Evolutionary conservation across 2,797 vertebrate species (phyloP).

Genomic region (Helicolenus hilgendorfi): DNA sequence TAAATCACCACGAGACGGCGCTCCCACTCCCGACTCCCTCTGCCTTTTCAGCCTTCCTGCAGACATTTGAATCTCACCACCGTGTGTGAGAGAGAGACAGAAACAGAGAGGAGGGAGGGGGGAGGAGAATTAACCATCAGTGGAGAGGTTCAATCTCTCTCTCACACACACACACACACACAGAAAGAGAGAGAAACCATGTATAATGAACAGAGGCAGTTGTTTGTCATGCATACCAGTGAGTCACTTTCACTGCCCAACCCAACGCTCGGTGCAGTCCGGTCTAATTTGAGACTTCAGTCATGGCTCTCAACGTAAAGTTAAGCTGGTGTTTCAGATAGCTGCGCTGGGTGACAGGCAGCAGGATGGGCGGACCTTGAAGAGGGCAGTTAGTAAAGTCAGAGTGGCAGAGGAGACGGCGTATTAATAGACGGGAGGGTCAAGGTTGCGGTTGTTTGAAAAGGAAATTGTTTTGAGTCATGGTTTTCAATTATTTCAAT

Average conservation of each 20-base stretch:
- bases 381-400: slow-evolving; percentile 29
- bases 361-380: slow-evolving; percentile 24
- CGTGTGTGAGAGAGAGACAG: neutral
- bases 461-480: slow-evolving; percentile 6
- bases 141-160: slow-evolving; percentile 18
- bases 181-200: neutral
- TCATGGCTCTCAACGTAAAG: slow-evolving; percentile 49
- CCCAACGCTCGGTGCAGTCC: slow-evolving; percentile 38
- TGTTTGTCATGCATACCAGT: slow-evolving; percentile 52
- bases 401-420: slow-evolving; percentile 13
- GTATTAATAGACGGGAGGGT: slow-evolving; percentile 22
- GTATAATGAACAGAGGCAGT: slow-evolving; percentile 40
- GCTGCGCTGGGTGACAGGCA: slow-evolving; percentile 35
- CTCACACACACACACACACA: neutral
- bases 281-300: slow-evolving; percentile 71
- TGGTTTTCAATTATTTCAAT: neutral
- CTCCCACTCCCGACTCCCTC: slow-evolving; percentile 64
- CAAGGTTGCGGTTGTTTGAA: neutral
- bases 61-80: slow-evolving; percentile 46
- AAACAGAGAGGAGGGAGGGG: neutral
- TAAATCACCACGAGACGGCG: slow-evolving; percentile 76
- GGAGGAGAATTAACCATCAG: slow-evolving; percentile 13
- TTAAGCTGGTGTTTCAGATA: slow-evolving; percentile 36
- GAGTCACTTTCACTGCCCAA: slow-evolving; percentile 65
- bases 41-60: slow-evolving; percentile 39